A percentile compares a stretch with the other conserved stretches of the same genome.
phyloP scores from a whole-genome alignment of 2,888 invertebrate species.

The Prostheceraeus crozeri region DNA sequence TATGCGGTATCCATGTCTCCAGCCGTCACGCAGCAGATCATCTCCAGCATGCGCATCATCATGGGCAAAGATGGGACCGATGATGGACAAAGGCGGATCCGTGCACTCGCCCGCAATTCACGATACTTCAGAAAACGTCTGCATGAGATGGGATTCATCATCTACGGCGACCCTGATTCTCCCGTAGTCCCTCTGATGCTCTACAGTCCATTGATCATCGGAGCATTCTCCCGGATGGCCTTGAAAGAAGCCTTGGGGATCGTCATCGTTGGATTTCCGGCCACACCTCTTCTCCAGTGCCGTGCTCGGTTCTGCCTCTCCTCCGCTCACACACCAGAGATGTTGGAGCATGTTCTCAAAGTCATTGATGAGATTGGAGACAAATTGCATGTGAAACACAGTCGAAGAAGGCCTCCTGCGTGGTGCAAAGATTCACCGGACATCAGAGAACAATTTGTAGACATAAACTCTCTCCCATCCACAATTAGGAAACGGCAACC shows the following conservation, averaged over 20 bases:
- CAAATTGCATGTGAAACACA: no score
- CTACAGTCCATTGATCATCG: conserved; percentile 84
- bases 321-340: conserved; percentile 68
- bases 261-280: conserved; percentile 94
- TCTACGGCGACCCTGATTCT: conserved; percentile 83
- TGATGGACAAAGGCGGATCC: not conserved
- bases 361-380: no score
- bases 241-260: conserved; percentile 74
- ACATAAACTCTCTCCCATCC: no score
- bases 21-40: conserved; percentile 79
- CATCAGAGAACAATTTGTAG: no score
- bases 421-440: no score
- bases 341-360: conserved; percentile 36
- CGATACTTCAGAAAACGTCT: conserved; percentile 71
- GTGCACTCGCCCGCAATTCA: conserved; percentile 70
- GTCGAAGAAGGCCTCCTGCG: no score
- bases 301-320: conserved; percentile 76
- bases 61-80: conserved; percentile 65
- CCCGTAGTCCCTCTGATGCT: conserved; percentile 92
- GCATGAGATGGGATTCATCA: conserved; percentile 79
- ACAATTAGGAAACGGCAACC: no score
- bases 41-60: conserved; percentile 76
- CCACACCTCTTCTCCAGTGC: conserved; percentile 83
- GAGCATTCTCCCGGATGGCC: conserved; percentile 70
- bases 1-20: conserved; percentile 83